Base-by-base conservation (phyloP, 1,140 invertebrate genomes). In the Rhagoletis pomonella region DNA sequence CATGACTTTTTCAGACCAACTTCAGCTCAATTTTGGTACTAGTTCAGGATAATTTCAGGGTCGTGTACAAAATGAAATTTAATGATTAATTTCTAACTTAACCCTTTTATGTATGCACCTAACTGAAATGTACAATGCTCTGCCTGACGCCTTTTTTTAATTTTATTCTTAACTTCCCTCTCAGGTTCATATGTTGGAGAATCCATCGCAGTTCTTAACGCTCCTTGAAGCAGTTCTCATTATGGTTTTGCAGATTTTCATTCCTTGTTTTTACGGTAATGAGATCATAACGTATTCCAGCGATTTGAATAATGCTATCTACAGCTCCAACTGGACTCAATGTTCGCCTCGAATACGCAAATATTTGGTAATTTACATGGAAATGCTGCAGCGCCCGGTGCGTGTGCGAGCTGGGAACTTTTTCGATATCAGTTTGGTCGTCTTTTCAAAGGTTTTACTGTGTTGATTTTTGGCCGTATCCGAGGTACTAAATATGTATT, bases 261-360 rank as follows among this genome's bases (percentile, higher is more conserved):
- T 92, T 3, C 91, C 91, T 29, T 92, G 91, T 86, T 91, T 89
- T 19, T 92, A 90, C 81, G 91, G 90, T 50, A 92, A 91, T 29
- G 89, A 92, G 39, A 65, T 92, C 19, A 91, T 91, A 0, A 81
- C 89, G 10, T 39, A 90, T 86, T 90, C 91, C n/a, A 29, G 89
- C 50, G 73, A 88, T 14, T 59, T 92, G 39, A 90, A 89, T 84
- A 91, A 90, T 69, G 87, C 89, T n/a, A 89, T 90, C 2, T 92
- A 91, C 81, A 89, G 90, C 69, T 89, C 90, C 62, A 89, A 91
- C 39, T 92, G 91, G 91, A 55, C 17, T 14, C 67, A 89, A 2
- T 87, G 90, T 17, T 89, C 88, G 55, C 19, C 77, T 0, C 19
- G 65, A 0, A 39, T 39, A 2, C 89, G 85, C 3, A 87, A 90